phyloP scores from a whole-genome alignment of 2,113 vertebrate species.

The Rhadina sibilatrix region DNA sequence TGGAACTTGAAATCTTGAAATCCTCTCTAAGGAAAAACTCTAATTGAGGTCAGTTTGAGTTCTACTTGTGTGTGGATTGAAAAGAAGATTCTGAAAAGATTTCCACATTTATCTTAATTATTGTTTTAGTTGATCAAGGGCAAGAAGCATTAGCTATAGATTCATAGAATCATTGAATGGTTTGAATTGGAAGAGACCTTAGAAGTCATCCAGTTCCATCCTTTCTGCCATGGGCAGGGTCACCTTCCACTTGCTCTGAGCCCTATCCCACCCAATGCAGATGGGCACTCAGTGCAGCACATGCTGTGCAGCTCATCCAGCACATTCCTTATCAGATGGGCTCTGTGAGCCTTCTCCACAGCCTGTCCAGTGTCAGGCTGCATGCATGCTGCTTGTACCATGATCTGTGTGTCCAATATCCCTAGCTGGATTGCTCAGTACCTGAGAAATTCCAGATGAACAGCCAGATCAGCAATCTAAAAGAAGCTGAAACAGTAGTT shows the following conservation, averaged over 20 bases:
- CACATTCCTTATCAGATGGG: background rate
- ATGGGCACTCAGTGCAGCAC: fast-evolving
- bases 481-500: background rate
- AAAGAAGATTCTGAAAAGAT: background rate
- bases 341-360: background rate
- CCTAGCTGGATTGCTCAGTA: background rate
- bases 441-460: background rate
- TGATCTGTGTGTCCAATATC: background rate
- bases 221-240: background rate
- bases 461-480: background rate
- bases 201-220: background rate
- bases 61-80: background rate
- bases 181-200: background rate
- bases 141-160: background rate
- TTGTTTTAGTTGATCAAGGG: background rate
- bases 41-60: background rate
- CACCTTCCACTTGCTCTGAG: background rate
- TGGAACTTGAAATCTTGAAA: background rate
- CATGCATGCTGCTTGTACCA: background rate
- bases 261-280: background rate
- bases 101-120: background rate
- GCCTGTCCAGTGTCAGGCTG: background rate
- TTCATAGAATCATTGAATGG: background rate
- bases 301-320: background rate
- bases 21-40: background rate